phyloP scores from a whole-genome alignment of 64 coral and sea anemone species.

The Actinia tenebrosa region DNA sequence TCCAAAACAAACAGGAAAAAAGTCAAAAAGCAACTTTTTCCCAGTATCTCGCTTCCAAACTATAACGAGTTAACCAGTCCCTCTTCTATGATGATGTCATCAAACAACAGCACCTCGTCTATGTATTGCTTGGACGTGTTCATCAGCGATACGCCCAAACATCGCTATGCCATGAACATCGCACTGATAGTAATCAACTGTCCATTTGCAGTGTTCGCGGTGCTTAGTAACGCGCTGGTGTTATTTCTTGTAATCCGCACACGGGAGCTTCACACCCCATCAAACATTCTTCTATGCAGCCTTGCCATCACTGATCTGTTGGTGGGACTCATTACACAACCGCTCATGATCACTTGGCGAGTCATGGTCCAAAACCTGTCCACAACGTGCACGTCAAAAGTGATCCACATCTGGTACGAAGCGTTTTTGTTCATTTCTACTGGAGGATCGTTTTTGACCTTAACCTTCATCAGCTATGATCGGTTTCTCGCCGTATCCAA shows the following conservation, averaged over 20 bases:
- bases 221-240: constrained; percentile 16
- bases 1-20: not conserved
- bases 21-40: not conserved
- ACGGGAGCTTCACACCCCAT: constrained; percentile 26
- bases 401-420: constrained; percentile 33
- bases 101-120: not conserved
- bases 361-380: constrained; percentile 32
- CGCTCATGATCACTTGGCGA: constrained; percentile 38
- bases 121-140: not conserved
- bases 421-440: constrained; percentile 31
- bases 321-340: constrained; percentile 32
- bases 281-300: constrained; percentile 30
- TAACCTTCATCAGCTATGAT: constrained; percentile 39
- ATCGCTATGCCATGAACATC: constrained; percentile 19
- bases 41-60: not conserved
- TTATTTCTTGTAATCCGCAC: constrained; percentile 5
- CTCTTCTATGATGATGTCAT: not conserved
- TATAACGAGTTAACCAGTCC: not conserved
- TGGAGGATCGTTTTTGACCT: constrained; percentile 32
- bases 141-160: not conserved
- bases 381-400: constrained; percentile 16
- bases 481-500: constrained; percentile 27
- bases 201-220: constrained; percentile 39
- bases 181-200: constrained; percentile 28
- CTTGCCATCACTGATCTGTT: constrained; percentile 35